Evolutionary conservation across 2,888 invertebrate genomes (phyloP), one percentile per base, ranked within the genome.

Genomic region (Charanyca ferruginea): DNA sequence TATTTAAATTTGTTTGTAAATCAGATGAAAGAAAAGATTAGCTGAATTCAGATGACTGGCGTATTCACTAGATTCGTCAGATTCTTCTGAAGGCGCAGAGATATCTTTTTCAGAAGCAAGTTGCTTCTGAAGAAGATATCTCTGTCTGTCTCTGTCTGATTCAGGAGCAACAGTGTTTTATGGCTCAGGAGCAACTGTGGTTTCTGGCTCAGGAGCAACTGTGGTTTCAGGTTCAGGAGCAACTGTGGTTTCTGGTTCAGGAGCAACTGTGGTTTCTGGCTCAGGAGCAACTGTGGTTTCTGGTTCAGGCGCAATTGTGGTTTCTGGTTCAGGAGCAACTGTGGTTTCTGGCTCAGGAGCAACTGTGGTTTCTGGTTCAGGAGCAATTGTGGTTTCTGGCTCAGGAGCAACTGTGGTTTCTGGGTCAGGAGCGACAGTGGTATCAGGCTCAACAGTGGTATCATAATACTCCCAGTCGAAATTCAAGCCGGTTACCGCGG

Each of bases 391-490:
- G n/a, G n/a, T n/a, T n/a, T n/a, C n/a, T n/a, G n/a, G n/a, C n/a
- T n/a, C n/a, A n/a, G n/a, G n/a, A n/a, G n/a, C n/a, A n/a, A n/a
- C n/a, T n/a, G n/a, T n/a, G n/a, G n/a, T n/a, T n/a, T 32, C 20
- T 2, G 13, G 2, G 2, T 52, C 57, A 0, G 64, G 55, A 23
- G 22, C 7, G 3, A 16, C 59, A 20, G 60, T 59, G 3, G 22
- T 41, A 4, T 18, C 16, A 3, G 38, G 6, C n/a, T 63, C 64
- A n/a, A 55, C 16, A 13, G 28, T 45, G n/a, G n/a, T n/a, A n/a
- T n/a, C n/a, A n/a, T n/a, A n/a, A 16, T 52, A 32, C 11, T 59
- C 54, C 82, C 83, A 84, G 57, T 84, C 80, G 48, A 87, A 89
- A 52, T 84, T 53, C 16, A 84, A 72, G 0, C 87, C 87, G 6